Base-by-base conservation (phyloP, 2,113 vertebrate species). In the Platichthys stellatus region DNA sequence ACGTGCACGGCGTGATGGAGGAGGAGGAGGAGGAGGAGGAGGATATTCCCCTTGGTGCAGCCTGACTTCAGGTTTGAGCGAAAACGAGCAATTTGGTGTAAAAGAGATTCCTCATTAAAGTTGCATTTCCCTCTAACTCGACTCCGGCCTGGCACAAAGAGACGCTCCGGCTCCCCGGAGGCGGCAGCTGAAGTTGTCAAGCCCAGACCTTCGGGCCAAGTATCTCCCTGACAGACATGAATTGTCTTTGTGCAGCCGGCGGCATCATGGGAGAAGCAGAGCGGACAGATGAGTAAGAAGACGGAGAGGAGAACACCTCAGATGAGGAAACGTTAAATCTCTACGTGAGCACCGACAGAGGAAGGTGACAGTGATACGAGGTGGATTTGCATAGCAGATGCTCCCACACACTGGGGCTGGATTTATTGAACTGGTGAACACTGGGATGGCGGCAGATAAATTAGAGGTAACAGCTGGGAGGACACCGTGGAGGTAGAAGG, bases 301-400 rank as follows among this genome's bases (percentile, higher is more conserved):
- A 76, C 58, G 21, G 23, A 66, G n/a, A 49, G 54, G 17, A 15
- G 21, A 21, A 35, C n/a, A 60, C 23, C 21, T 59, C 62, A 63
- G 60, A 80, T 74, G 76, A 84, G 66, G 74, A 76, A 72, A 80
- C 49, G 47, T 49, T 81, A 71, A 86, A 83, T 81, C 61, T 81
- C 76, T n/a, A 63, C 78, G 73, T 72, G 20, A 4, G 38, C 17
- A 58, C 74, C 73, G 83, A 86, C 60, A 60, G 63, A 76, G 72
- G 72, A 63, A 77, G 76, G 87, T 84, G 85, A 91, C 90, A 2
- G 82, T 68, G 88, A 87, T 71, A 69, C 15, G 65, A 84, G 69
- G 66, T 47, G 74, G 71, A 89, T 87, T 85, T 89, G 80, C 81
- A 85, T 76, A 87, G 89, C 88, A 94, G 89, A 90, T 92, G 92